phyloP scores from a whole-genome alignment of 2,113 vertebrate species.

The Chaetura pelagica region DNA sequence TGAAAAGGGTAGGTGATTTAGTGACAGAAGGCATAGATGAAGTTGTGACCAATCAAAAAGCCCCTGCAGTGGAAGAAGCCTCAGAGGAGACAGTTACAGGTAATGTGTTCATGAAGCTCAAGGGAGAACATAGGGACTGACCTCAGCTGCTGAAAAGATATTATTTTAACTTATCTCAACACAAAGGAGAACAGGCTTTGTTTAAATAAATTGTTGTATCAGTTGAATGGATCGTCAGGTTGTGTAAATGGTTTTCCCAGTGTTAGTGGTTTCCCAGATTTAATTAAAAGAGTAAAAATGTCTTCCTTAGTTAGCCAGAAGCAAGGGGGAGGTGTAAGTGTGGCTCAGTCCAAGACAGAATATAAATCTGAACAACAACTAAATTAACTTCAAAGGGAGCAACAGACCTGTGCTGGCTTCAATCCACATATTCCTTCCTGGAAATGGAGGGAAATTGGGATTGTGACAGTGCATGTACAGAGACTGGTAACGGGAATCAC shows the following conservation, averaged over 20 bases:
- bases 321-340: background rate
- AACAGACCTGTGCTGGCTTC: background rate
- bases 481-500: background rate
- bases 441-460: background rate
- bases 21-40: background rate
- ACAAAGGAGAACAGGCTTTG: background rate
- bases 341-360: background rate
- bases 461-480: background rate
- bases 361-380: background rate
- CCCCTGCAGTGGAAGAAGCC: background rate
- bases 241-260: background rate
- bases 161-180: background rate
- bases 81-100: background rate
- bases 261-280: background rate
- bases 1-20: background rate
- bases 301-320: background rate
- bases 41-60: background rate
- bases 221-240: background rate
- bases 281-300: background rate
- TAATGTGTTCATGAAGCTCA: background rate
- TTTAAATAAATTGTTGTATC: background rate
- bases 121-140: background rate
- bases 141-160: background rate
- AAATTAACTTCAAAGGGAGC: background rate
- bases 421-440: background rate